These are phyloP conservation scores for Saccopteryx bilineata DNA, from an alignment of 2,113 vertebrate genomes.

Conservation along the genomic window DNA sequence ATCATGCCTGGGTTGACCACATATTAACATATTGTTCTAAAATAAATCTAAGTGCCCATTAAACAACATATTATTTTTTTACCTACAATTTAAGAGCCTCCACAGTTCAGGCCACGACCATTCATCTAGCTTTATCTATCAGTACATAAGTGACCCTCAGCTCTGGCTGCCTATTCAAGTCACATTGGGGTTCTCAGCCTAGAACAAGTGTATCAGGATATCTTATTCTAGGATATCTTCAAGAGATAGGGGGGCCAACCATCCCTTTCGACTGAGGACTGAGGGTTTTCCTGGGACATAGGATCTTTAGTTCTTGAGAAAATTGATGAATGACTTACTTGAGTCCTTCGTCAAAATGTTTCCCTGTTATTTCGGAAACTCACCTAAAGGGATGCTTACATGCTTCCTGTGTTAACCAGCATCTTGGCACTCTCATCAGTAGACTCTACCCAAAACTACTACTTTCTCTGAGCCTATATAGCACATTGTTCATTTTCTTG, in stretches of 20 bases:
- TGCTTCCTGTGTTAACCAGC: neutral
- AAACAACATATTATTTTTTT: neutral
- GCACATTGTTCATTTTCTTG: neutral
- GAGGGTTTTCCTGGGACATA: neutral
- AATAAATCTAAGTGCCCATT: neutral
- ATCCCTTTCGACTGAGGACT: neutral
- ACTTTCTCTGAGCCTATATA: neutral
- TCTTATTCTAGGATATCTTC: no score
- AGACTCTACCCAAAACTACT: neutral
- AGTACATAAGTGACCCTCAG: neutral
- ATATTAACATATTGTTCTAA: neutral
- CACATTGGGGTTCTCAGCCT: no score
- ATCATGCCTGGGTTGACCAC: neutral
- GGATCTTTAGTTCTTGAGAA: neutral
- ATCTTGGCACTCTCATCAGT: neutral
- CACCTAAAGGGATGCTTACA: neutral
- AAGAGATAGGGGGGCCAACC: neutral
- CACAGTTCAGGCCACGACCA: neutral
- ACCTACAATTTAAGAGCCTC: neutral
- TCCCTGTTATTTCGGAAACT: neutral
- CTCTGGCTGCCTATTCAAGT: neutral
- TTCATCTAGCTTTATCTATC: neutral
- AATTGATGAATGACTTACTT: neutral
- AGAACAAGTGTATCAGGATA: neutral
- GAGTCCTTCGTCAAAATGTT: neutral